Evolutionary conservation across 1,140 invertebrate genomes (phyloP).

Genomic region (Achatina immaculata): DNA sequence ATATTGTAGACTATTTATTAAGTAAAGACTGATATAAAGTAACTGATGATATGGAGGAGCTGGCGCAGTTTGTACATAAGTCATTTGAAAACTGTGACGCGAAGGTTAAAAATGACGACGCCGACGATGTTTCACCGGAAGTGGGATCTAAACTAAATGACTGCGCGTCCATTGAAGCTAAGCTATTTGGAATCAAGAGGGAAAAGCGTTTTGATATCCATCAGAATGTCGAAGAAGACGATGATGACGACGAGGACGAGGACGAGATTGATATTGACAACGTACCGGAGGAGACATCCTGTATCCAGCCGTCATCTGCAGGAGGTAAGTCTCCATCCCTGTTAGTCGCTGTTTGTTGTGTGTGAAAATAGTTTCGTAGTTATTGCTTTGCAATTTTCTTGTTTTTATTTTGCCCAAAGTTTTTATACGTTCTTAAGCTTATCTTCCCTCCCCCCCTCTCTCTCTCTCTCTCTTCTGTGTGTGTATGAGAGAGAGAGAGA

Average conservation of each 20-base stretch:
- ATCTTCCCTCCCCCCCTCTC: too few species aligned
- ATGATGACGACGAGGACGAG: constrained; percentile 30
- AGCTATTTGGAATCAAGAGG: constrained; percentile 12
- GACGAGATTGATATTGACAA: constrained; percentile 34
- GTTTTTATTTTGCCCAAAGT: too few species aligned
- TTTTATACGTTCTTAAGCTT: too few species aligned
- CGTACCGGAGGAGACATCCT: constrained; percentile 29
- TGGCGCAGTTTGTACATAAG: constrained; percentile 28
- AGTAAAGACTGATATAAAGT: too few species aligned
- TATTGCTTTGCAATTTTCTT: too few species aligned
- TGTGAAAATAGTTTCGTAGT: too few species aligned
- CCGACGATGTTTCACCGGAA: not conserved
- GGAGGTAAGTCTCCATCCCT: constrained; percentile 7
- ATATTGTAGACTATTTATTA: too few species aligned
- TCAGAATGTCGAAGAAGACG: constrained; percentile 4
- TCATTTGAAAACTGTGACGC: constrained; percentile 30
- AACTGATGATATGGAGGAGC: constrained; percentile 8
- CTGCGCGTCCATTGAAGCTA: not conserved
- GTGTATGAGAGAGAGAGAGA: too few species aligned
- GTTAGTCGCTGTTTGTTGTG: too few species aligned
- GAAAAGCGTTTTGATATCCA: not conserved
- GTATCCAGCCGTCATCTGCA: not conserved
- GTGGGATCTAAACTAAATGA: not conserved
- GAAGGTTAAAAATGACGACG: not conserved
- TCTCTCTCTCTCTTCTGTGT: too few species aligned